These are phyloP conservation scores for Serrognathus titanus DNA, from an alignment of 2,888 invertebrate species.

Conservation along the genomic window DNA sequence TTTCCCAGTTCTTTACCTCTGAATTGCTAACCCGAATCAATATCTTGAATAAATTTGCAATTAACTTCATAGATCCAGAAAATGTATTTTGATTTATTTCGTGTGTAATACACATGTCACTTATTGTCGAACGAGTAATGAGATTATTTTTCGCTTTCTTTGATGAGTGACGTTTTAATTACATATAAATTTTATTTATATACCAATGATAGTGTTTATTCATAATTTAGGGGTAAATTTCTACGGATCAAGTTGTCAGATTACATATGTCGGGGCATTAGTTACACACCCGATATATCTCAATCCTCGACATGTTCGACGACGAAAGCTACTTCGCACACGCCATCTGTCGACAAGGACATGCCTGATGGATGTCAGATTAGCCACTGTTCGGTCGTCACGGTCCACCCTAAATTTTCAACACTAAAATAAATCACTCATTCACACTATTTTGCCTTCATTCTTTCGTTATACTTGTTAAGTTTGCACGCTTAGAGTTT, in stretches of 20 bases:
- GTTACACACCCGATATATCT: neutral
- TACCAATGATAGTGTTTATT: too few relatives aligned
- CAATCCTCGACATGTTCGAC: conserved; percentile 3
- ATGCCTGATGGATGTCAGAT: conserved; percentile 15
- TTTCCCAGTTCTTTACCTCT: neutral
- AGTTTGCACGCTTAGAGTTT: neutral
- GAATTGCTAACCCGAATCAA: too few relatives aligned
- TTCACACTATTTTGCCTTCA: too few relatives aligned
- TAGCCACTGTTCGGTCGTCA: conserved; percentile 16
- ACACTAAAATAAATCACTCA: conserved; percentile 14
- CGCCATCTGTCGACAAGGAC: conserved; percentile 2
- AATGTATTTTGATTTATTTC: too few relatives aligned
- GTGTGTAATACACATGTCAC: neutral
- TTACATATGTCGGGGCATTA: conserved; percentile 1
- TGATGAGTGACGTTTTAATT: too few relatives aligned
- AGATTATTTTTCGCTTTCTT: too few relatives aligned
- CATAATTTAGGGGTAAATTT: neutral
- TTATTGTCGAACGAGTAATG: neutral
- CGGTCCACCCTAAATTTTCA: conserved; percentile 12
- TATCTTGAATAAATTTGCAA: too few relatives aligned
- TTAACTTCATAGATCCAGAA: too few relatives aligned
- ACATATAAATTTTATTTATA: too few relatives aligned
- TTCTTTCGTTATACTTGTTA: too few relatives aligned
- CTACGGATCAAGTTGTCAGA: neutral
- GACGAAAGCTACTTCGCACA: neutral